Evolutionary conservation across 2,888 invertebrate species (phyloP).

Genomic region (Thecocarcelia acutangulata): DNA sequence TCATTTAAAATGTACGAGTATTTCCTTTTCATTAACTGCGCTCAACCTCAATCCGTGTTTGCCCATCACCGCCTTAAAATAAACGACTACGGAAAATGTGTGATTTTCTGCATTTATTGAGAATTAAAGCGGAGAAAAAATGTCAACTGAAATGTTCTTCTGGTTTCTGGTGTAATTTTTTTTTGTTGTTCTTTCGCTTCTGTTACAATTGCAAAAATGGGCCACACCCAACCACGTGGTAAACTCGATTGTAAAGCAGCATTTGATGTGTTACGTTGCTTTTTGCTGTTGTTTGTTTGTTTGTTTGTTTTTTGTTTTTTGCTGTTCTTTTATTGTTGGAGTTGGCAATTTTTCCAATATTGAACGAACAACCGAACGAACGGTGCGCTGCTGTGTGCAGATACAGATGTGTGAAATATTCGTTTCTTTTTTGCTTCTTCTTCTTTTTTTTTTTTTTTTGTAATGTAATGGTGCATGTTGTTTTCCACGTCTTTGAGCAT

Average conservation of each 20-base stretch:
- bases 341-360: conserved; percentile 8
- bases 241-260: conserved; percentile 40
- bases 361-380: too few species aligned
- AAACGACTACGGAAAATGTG: conserved; percentile 19
- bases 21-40: too few species aligned
- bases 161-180: not conserved
- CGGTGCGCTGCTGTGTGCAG: not conserved
- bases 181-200: not conserved
- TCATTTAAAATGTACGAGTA: too few species aligned
- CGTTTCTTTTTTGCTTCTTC: not conserved
- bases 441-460: not conserved
- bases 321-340: not conserved
- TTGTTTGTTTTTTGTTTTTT: conserved; percentile 8
- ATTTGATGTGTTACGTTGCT: not conserved
- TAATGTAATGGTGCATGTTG: conserved; percentile 29
- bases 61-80: not conserved
- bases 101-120: conserved; percentile 21
- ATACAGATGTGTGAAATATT: conserved; percentile 29
- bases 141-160: conserved; percentile 13
- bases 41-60: too few species aligned
- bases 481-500: conserved; percentile 36
- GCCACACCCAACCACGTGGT: conserved; percentile 47
- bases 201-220: conserved; percentile 17
- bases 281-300: conserved; percentile 19
- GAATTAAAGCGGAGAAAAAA: conserved; percentile 20